Conservation (phyloP, 2,888 invertebrate genomes). For the Agrochola circellaris region DNA sequence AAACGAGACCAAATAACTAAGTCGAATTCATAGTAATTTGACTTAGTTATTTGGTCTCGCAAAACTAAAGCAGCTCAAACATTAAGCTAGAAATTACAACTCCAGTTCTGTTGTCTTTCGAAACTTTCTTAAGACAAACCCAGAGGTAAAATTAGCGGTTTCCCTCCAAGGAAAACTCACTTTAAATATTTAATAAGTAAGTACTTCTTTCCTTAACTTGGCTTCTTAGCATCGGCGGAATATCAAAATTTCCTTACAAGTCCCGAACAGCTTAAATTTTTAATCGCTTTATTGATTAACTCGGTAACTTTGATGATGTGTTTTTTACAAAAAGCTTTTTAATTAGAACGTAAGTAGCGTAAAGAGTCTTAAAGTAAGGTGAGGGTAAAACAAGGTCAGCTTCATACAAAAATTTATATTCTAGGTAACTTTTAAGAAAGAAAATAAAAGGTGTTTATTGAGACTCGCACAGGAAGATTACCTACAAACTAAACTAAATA, state of each 20-base stretch:
- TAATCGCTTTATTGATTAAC: constrained; percentile 65
- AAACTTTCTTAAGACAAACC: constrained; percentile 40
- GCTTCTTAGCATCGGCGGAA: constrained; percentile 32
- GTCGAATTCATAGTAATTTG: not conserved
- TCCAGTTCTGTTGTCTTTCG: not conserved
- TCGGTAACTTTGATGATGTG: constrained; percentile 47
- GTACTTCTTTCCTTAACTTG: constrained; percentile 42
- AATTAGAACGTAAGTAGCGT: constrained; percentile 31
- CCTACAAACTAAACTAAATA: no score
- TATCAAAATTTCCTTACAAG: constrained; percentile 48
- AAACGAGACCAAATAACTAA: not conserved
- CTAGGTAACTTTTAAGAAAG: not conserved
- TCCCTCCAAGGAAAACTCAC: constrained; percentile 39
- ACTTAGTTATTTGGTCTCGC: not conserved
- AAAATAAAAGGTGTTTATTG: no score
- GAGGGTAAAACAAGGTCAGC: not conserved
- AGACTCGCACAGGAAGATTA: no score
- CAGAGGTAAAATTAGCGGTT: constrained; percentile 24
- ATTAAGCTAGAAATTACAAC: not conserved
- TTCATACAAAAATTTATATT: not conserved
- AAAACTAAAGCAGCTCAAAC: constrained; percentile 6
- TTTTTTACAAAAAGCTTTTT: constrained; percentile 46
- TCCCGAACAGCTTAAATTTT: constrained; percentile 55
- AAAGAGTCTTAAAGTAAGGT: constrained; percentile 10
- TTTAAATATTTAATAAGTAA: constrained; percentile 53